Evolutionary conservation across 2,113 vertebrate genomes (phyloP).

Genomic region (Scytalopus superciliaris): DNA sequence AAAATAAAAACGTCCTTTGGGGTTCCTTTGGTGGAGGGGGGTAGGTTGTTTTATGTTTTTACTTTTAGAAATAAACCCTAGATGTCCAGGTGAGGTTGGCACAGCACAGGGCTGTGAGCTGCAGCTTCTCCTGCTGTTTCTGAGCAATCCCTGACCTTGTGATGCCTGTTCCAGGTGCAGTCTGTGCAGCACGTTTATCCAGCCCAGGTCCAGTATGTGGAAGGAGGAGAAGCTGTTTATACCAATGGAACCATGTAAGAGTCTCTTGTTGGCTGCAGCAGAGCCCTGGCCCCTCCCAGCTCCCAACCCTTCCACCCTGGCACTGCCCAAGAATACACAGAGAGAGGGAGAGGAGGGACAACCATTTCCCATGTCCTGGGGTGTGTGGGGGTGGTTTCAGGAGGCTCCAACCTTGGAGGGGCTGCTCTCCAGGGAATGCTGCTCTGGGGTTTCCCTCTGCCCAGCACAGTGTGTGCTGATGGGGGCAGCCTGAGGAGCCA

Average conservation of each 20-base stretch:
- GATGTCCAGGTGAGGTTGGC: neutral
- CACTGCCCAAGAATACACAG: accelerated
- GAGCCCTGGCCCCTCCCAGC: neutral
- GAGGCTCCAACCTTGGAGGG: neutral
- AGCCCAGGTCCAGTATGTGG: constrained; percentile 93
- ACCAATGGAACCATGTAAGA: constrained; percentile 95
- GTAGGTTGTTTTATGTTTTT: neutral
- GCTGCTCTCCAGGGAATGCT: neutral
- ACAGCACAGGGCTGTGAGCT: neutral
- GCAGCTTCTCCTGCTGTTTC: neutral
- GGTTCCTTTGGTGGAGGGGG: neutral
- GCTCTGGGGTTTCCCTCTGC: neutral
- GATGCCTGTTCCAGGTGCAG: constrained; percentile 81
- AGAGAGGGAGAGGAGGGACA: neutral
- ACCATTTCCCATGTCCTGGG: accelerated
- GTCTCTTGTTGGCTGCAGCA: neutral
- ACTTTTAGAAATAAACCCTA: neutral
- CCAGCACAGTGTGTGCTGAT: too few relatives aligned
- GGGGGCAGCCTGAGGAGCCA: neutral
- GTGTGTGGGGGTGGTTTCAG: neutral
- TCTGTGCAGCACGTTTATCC: constrained; percentile 91
- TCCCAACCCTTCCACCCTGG: neutral
- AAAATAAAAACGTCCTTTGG: neutral
- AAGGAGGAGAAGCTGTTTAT: constrained; percentile 90
- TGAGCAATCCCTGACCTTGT: neutral